These are phyloP conservation scores for Araneus ventricosus DNA, from an alignment of 1,140 invertebrate species.

Conservation along the genomic window DNA sequence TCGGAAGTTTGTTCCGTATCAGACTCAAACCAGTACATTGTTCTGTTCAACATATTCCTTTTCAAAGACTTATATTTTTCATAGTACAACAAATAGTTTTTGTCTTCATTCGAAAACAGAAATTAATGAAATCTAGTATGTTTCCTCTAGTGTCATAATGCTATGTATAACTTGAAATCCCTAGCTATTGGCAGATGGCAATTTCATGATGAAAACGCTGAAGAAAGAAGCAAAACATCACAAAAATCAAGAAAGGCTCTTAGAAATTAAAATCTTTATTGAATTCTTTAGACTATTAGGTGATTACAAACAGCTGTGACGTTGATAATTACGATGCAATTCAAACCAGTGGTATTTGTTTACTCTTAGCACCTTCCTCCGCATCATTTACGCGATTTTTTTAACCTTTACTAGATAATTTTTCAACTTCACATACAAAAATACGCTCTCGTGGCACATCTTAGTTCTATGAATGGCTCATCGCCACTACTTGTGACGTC, in stretches of 20 bases:
- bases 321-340: constrained; percentile 7
- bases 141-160: too few species aligned
- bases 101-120: too few species aligned
- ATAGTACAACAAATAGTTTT: too few species aligned
- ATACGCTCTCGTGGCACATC: constrained; percentile 15
- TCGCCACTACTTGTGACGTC: constrained; percentile 32
- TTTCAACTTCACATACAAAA: not conserved
- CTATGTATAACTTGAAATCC: too few species aligned
- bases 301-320: constrained; percentile 36
- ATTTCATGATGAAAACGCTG: too few species aligned
- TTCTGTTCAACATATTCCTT: too few species aligned
- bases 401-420: not conserved
- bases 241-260: not conserved
- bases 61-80: too few species aligned
- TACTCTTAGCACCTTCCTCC: constrained; percentile 7
- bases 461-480: not conserved
- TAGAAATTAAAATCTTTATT: constrained; percentile 51
- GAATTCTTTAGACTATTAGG: not conserved
- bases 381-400: not conserved
- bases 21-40: too few species aligned
- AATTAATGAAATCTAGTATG: too few species aligned
- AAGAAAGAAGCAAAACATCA: too few species aligned
- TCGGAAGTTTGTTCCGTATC: too few species aligned
- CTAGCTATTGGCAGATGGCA: too few species aligned
- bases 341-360: not conserved